Conservation (phyloP, 2,888 invertebrate species). For the Oasisia sp. region DNA sequence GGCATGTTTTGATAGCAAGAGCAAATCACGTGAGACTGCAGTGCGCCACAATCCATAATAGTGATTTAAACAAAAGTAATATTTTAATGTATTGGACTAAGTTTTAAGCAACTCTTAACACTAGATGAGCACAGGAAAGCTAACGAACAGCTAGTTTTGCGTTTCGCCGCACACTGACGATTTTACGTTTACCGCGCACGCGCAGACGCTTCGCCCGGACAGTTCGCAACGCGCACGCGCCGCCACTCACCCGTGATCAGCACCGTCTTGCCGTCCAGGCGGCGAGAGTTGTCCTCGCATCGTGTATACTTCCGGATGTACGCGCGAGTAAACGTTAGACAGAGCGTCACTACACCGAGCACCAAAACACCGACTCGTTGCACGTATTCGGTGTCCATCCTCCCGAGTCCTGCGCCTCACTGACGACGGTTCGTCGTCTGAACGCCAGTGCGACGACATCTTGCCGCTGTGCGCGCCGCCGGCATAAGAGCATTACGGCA, state of each 20-base stretch:
- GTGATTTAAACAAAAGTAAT: too few relatives aligned
- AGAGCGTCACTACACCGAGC: not conserved
- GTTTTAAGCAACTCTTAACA: too few relatives aligned
- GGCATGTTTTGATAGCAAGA: too few relatives aligned
- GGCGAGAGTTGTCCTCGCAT: not conserved
- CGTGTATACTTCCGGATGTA: not conserved
- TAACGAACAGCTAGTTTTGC: too few relatives aligned
- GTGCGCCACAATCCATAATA: too few relatives aligned
- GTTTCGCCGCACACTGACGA: too few relatives aligned
- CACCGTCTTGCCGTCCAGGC: not conserved
- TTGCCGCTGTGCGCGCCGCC: not conserved
- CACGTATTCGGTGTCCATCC: not conserved
- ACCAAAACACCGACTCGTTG: not conserved
- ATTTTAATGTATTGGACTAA: too few relatives aligned
- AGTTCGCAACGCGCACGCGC: too few relatives aligned
- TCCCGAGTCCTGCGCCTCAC: not conserved
- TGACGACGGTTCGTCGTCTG: not conserved
- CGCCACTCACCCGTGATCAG: not conserved
- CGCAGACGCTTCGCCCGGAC: too few relatives aligned
- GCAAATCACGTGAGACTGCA: too few relatives aligned
- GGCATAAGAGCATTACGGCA: not conserved
- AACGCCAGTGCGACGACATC: not conserved
- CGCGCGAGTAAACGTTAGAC: not conserved
- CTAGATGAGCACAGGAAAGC: too few relatives aligned
- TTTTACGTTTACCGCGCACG: too few relatives aligned